Percentiles rank a stretch among this genome's conserved stretches.
These are phyloP conservation scores for Fistularia commersonii DNA, from an alignment of 2,797 vertebrate species.

Conservation along the genomic window DNA sequence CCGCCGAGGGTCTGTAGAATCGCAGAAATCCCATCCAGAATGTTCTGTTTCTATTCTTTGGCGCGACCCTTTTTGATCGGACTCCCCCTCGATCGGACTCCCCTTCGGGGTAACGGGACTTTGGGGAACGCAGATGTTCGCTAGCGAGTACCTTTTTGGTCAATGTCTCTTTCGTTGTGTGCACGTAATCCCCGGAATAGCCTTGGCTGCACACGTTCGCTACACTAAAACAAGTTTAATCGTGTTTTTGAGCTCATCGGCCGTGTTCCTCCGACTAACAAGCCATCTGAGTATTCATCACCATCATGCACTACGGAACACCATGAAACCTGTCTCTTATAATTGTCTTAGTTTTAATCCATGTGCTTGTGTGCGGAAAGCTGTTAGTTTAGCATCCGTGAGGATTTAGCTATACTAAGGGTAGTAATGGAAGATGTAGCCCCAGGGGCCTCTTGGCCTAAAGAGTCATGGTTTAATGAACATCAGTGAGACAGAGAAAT, in stretches of 20 bases:
- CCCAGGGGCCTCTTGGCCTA: conserved; percentile 66
- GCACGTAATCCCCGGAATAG: conserved; percentile 66
- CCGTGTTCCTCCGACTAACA: conserved; percentile 58
- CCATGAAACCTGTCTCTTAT: conserved; percentile 43
- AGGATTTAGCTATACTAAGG: conserved; percentile 62
- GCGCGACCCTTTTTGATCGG: conserved; percentile 20
- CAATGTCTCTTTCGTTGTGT: conserved; percentile 73
- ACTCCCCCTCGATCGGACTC: conserved; percentile 41
- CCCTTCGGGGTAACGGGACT: conserved; percentile 52
- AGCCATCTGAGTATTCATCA: conserved; percentile 64
- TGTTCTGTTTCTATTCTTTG: background rate
- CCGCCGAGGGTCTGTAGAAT: conserved; percentile 40
- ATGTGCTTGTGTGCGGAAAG: conserved; percentile 44
- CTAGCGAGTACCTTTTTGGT: conserved; percentile 62
- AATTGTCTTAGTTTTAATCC: conserved; percentile 53
- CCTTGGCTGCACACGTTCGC: conserved; percentile 33
- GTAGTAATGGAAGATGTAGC: conserved; percentile 67
- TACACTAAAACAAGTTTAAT: conserved; percentile 50
- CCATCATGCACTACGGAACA: conserved; percentile 50
- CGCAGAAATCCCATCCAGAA: conserved; percentile 6
- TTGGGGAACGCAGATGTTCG: conserved; percentile 58
- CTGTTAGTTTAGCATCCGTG: conserved; percentile 55
- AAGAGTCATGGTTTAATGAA: conserved; percentile 76
- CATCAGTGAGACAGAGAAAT: conserved; percentile 67
- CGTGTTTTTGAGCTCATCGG: conserved; percentile 33